Conservation (phyloP, 2,888 invertebrate species). For the Steinernema hermaphroditum region DNA sequence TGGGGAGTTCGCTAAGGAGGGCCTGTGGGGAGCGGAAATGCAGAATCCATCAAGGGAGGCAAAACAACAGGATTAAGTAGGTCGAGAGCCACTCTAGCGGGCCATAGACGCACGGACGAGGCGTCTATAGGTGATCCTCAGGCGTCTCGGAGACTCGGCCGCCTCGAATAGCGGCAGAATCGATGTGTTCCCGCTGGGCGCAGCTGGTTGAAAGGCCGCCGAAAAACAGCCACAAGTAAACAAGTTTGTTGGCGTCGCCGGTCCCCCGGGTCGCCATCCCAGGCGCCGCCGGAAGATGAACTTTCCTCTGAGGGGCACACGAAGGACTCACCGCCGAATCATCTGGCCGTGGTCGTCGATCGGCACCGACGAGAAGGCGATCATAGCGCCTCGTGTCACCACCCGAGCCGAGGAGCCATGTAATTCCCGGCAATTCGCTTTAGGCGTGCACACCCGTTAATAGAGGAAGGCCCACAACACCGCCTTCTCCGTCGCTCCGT, state of each 20-base stretch:
- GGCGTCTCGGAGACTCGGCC: too few relatives aligned
- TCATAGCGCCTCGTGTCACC: not conserved
- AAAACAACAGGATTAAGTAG: too few relatives aligned
- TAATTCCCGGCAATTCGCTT: constrained; percentile 4
- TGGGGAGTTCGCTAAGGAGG: not conserved
- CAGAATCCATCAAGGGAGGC: too few relatives aligned
- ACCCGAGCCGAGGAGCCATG: not conserved
- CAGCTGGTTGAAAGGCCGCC: constrained; percentile 19
- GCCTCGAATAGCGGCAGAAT: not conserved
- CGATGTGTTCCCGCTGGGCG: constrained; percentile 20
- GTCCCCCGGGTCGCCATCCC: too few relatives aligned
- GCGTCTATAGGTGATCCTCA: too few relatives aligned
- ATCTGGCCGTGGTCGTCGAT: not conserved
- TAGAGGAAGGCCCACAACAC: constrained; percentile 12
- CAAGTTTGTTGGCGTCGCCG: constrained; percentile 8
- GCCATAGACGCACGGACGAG: too few relatives aligned
- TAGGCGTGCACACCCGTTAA: constrained; percentile 27
- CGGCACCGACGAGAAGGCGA: constrained; percentile 27
- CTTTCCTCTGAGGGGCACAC: too few relatives aligned
- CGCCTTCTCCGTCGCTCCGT: not conserved
- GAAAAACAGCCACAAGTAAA: constrained; percentile 20
- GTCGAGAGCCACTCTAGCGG: too few relatives aligned
- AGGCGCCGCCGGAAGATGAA: too few relatives aligned
- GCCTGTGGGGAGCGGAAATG: too few relatives aligned
- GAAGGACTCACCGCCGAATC: constrained; percentile 8